Percentiles rank a stretch among this genome's conserved stretches.
phyloP scores from a whole-genome alignment of 2,888 invertebrate genomes.

The Malachius bipustulatus region DNA sequence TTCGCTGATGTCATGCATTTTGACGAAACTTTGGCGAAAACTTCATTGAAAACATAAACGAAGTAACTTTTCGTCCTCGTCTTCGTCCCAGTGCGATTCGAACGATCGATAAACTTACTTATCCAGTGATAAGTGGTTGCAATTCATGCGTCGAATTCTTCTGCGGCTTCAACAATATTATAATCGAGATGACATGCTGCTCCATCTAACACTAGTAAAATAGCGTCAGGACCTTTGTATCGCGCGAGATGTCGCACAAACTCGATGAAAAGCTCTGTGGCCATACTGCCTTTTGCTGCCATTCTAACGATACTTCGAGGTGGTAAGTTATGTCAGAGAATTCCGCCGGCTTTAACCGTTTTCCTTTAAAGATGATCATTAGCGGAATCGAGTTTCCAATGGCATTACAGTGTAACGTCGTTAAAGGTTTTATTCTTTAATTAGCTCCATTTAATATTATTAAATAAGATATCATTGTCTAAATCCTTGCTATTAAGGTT shows the following conservation, averaged over 20 bases:
- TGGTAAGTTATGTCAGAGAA: neutral
- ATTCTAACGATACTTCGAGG: neutral
- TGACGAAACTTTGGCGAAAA: too few species aligned
- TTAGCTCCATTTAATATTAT: too few species aligned
- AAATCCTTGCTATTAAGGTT: too few species aligned
- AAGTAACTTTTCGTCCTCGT: too few species aligned
- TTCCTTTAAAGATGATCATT: too few species aligned
- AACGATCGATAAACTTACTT: neutral
- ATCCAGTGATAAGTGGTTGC: constrained; percentile 1
- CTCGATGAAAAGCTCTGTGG: neutral
- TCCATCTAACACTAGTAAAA: neutral
- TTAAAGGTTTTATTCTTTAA: too few species aligned
- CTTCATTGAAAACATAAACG: too few species aligned
- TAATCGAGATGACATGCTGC: neutral
- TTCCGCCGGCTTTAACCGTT: neutral
- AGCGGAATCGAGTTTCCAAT: neutral
- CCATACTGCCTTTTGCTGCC: neutral
- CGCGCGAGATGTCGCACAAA: neutral
- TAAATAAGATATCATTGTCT: too few species aligned
- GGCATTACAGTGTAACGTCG: too few species aligned
- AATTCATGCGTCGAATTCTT: neutral
- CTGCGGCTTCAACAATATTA: neutral
- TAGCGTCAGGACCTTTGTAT: neutral
- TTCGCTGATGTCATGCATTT: too few species aligned
- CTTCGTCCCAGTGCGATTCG: neutral